phyloP scores from a whole-genome alignment of 2,888 invertebrate species.

The Mimas tiliae region DNA sequence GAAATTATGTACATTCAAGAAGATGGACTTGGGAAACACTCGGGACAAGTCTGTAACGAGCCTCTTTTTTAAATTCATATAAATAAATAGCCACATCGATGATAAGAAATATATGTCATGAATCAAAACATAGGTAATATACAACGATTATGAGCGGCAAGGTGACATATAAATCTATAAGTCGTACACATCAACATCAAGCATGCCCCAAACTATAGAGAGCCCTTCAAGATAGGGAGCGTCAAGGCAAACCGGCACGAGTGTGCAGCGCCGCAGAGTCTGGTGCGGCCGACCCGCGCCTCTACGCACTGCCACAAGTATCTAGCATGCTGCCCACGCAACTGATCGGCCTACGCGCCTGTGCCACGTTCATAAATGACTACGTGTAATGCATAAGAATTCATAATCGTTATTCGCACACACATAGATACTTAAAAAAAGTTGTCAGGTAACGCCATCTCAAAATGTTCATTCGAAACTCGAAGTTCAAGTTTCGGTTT shows the following conservation, averaged over 20 bases:
- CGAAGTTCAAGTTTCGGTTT: conserved; percentile 7
- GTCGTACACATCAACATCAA: conserved; percentile 11
- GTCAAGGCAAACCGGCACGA: conserved; percentile 72
- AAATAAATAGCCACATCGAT: not conserved
- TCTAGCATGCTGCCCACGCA: conserved; percentile 63
- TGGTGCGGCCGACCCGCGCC: conserved; percentile 49
- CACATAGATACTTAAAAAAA: conserved; percentile 23
- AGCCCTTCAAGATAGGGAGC: conserved; percentile 54
- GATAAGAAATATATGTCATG: not conserved
- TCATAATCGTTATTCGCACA: conserved; percentile 48
- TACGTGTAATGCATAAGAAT: conserved; percentile 65
- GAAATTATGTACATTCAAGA: too few species aligned
- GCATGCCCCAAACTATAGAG: conserved; percentile 37
- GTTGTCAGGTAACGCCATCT: conserved; percentile 16
- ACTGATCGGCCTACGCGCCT: conserved; percentile 64
- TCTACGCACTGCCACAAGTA: conserved; percentile 37
- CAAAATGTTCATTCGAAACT: conserved; percentile 19
- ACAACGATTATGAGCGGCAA: not conserved
- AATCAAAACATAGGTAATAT: too few species aligned
- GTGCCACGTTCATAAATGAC: conserved; percentile 57
- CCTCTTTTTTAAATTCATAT: too few species aligned
- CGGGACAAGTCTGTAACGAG: too few species aligned
- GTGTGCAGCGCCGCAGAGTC: conserved; percentile 71
- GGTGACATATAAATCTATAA: not conserved
- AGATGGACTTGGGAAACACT: too few species aligned